Evolutionary conservation across 2,797 vertebrate genomes (phyloP), one percentile per base, ranked within the genome.

Genomic region (Gambusia yucatana): DNA sequence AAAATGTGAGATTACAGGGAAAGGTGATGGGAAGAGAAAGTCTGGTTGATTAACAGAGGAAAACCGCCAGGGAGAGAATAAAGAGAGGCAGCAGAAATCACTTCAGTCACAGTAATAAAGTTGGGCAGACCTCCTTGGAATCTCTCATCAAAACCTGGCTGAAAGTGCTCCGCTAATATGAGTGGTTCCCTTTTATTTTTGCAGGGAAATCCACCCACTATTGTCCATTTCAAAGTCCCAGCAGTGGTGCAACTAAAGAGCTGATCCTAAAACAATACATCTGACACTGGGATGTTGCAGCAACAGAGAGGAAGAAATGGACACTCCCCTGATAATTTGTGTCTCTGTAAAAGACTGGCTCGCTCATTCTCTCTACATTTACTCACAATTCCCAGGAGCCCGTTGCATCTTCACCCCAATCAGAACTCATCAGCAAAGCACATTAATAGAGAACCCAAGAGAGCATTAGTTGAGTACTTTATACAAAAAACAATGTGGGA

Each of bases 211-310:
- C 92, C 87, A 82, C 84, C 87, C 83, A 86, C 86, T 80, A 90
- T 95, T 94, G 92, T 94, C 59, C 36, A 85, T 82, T 91, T 90
- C 79, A 91, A 92, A 90, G 89, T 16, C 79, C 41, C 84, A 78
- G 88, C 82, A 77, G 86, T 77, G 70, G 65, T 70, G 71, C 9
- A 43, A 84, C 78, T 84, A 85, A 83, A 89, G 86, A 88, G 87
- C 36, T 70, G 47, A 83, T 73, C 82, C 76, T 77, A 77, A 91
- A 91, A 95, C 91, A 94, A 95, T 90, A 87, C 87, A 93, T 93
- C 90, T 89, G 73, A 95, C 88, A 90, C 90, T 73, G 74, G 65
- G 85, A 87, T 81, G 77, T 36, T 39, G 80, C 70, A 81, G 78
- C 28, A 76, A 84, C 78, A 78, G 48, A 89, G 44, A 77, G 52